Percentiles rank a stretch among this genome's conserved stretches.
These are phyloP conservation scores for Pogonomyrmex californicus DNA, from an alignment of 1,140 invertebrate genomes.

Conservation along the genomic window DNA sequence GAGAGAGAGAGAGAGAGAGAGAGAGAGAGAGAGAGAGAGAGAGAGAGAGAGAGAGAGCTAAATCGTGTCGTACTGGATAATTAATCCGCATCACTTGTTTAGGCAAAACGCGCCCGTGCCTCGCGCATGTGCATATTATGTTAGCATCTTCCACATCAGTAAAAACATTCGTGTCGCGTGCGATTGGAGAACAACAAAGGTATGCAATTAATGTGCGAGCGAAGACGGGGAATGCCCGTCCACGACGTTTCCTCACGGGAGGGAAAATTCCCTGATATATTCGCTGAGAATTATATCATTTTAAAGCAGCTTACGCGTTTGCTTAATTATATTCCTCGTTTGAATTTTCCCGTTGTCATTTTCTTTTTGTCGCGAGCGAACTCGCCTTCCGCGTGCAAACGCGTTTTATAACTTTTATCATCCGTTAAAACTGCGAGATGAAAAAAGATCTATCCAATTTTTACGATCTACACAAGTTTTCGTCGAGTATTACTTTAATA, in stretches of 20 bases:
- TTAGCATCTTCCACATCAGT: constrained; percentile 3
- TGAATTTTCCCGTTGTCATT: background rate
- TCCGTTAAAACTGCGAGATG: background rate
- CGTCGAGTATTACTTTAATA: too few species aligned
- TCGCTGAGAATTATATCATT: constrained; percentile 36
- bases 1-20: too few species aligned
- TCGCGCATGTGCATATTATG: background rate
- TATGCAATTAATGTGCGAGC: constrained; percentile 29
- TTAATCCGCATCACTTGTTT: constrained; percentile 46
- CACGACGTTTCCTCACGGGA: background rate
- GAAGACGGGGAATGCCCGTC: constrained; percentile 3
- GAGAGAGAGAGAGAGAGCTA: background rate
- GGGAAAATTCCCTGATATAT: constrained; percentile 1
- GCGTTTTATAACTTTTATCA: background rate
- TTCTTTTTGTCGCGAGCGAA: background rate
- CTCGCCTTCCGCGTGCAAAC: background rate
- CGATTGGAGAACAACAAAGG: constrained; percentile 49
- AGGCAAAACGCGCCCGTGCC: background rate
- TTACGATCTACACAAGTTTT: constrained; percentile 18
- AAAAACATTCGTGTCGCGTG: constrained; percentile 36
- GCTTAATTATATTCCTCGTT: constrained; percentile 21
- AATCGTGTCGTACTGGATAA: constrained; percentile 4
- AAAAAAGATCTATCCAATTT: background rate
- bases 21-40: too few species aligned
- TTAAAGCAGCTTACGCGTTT: constrained; percentile 35